phyloP scores from a whole-genome alignment of 2,113 vertebrate genomes.

The Elanus axillaris region DNA sequence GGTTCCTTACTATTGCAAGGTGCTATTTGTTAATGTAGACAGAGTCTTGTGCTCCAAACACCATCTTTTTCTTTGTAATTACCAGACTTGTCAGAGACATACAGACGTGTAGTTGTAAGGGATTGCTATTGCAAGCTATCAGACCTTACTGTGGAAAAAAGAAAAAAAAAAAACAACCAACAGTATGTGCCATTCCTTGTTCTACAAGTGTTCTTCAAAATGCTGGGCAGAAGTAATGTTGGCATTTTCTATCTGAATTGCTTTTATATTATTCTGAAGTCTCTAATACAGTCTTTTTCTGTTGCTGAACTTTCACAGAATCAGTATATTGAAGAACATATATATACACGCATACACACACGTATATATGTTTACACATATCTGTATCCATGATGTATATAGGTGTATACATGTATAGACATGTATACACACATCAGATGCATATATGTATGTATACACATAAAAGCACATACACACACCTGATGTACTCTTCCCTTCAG shows the following conservation, averaged over 20 bases:
- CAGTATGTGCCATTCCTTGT: background rate
- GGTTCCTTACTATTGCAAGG: background rate
- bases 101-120: background rate
- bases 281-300: background rate
- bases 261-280: background rate
- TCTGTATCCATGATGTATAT: background rate
- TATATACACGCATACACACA: fast-evolving
- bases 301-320: background rate
- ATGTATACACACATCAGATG: background rate
- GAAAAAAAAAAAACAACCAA: no score
- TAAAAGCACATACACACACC: no score
- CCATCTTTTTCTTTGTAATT: background rate
- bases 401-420: background rate
- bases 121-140: background rate
- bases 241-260: background rate
- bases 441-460: no score
- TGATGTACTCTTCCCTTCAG: background rate
- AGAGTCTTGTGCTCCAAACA: background rate
- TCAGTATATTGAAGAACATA: background rate
- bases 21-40: background rate
- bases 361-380: fast-evolving
- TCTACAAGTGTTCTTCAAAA: background rate
- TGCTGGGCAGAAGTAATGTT: background rate
- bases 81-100: background rate
- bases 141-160: background rate